phyloP scores from a whole-genome alignment of 2,797 vertebrate genomes.

The Enteromius afrohamiltoni region DNA sequence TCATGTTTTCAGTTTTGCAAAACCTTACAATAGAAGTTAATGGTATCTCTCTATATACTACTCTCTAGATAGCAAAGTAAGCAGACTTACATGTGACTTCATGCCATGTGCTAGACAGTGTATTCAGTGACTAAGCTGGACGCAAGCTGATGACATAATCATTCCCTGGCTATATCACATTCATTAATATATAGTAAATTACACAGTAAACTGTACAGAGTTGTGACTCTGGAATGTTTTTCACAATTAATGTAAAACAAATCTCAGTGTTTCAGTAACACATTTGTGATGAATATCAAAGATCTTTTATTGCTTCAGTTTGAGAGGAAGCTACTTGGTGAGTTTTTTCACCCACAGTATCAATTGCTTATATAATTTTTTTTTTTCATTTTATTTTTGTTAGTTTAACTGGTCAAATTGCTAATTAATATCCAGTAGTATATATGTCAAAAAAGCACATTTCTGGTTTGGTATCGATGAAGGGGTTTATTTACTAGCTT shows the following conservation, averaged over 20 bases:
- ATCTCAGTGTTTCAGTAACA: not conserved
- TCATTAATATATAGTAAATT: not conserved
- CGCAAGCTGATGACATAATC: slow-evolving; percentile 8
- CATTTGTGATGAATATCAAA: not conserved
- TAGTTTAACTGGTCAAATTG: not conserved
- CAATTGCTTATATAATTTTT: too few relatives aligned
- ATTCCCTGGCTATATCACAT: slow-evolving; percentile 16
- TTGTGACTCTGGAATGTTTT: not conserved
- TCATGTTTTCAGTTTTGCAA: not conserved
- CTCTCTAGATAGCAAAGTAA: not conserved
- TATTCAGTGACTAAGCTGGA: slow-evolving; percentile 1
- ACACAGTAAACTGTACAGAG: not conserved
- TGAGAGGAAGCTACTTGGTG: not conserved
- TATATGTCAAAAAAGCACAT: not conserved
- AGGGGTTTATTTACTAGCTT: not conserved
- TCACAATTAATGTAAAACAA: not conserved
- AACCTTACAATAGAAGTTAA: not conserved
- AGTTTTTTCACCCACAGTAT: not conserved
- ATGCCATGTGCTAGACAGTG: slow-evolving; percentile 3
- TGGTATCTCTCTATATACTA: not conserved
- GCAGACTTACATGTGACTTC: slow-evolving; percentile 2
- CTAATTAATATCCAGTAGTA: not conserved
- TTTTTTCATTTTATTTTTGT: too few relatives aligned
- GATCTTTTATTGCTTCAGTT: slow-evolving; percentile 1
- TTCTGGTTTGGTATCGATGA: not conserved